Evolutionary conservation across 2,113 vertebrate species (phyloP), one percentile per base, ranked within the genome.

Genomic region (Carassius gibelio): DNA sequence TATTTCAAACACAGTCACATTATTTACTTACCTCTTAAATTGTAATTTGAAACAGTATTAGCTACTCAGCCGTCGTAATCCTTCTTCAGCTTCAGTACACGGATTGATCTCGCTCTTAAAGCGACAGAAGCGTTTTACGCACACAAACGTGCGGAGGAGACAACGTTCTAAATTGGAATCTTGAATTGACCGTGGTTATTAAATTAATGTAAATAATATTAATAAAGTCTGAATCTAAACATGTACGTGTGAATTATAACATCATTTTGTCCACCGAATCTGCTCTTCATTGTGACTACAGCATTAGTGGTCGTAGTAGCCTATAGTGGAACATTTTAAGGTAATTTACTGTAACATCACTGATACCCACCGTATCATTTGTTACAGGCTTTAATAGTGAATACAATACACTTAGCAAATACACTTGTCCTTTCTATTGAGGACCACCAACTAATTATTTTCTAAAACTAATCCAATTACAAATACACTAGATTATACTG

Each of bases 71-170:
- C 38, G 38, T 23, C 21, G 42, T 81, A 81, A 81, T 81, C 78
- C 72, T 45, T 50, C 78, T 50, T 17, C 61, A 11, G 8, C 23
- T 15, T 64, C n/a, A 3, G n/a, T 30, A 19, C 38, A 30, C 10
- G 61, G 78, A 66, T 80, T 7, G 61, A 81, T 66, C 61, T 42
- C 3, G 62, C 42, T 81, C 78, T 81, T 81, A 81, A 81, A 81
- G 78, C 14, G 61, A 81, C 78, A 81, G 78, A 1, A 30, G 30
- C 76, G 4, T 14, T 75, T 75, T 30, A 26, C n/a, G 6, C 72
- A 72, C 2, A 72, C 13, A 15, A 26, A 45, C n/a, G n/a, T n/a
- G n/a, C 10, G 13, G 45, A 6, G 45, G 45, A n/a, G 45, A 48
- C 15, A 14, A 1, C 2, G 13, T 23, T 50, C 38, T 14, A 5